Base-by-base conservation (phyloP, 2,888 invertebrate genomes). In the Beris chalybata region DNA sequence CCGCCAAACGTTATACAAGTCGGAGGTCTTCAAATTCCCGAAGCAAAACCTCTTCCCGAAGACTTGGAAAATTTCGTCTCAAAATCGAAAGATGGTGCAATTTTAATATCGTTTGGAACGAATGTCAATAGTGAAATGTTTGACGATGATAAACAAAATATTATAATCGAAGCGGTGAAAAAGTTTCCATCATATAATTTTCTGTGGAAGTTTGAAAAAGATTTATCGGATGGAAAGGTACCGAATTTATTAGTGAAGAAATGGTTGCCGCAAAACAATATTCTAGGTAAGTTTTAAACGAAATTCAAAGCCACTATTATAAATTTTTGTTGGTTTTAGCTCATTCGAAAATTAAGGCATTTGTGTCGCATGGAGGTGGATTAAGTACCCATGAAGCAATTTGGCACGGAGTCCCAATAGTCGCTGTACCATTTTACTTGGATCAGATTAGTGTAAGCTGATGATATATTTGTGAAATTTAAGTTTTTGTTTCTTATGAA, bases 261-360 rank as follows among this genome's bases (percentile, higher is more conserved):
- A 32, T 85, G 84, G 84, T 69, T 83, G 43, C 83, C 85, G 0
- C 85, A 85, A 69, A 80, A 78, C 63, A 84, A 84, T 71, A 74
- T 85, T 57, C 71, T 85, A 15, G 79, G 84, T 83, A 71, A 77
- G 22, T 22, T 22, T 22, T 22, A 22, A 22, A 22, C 3, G 22
- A 22, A 22, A 22, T 22, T 22, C 3, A 22, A 22, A 22, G 22
- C 22, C 3, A 22, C 22, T 22, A 3, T 22, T 22, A 22, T 22
- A 2, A 22, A 22, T 1, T 22, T 3, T 15, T 52, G n/a, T n/a
- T 7, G 4, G 44, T 32, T 70, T 30, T 57, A 75, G 78, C 74
- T 38, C 70, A 74, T 58, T 64, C 74, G 0, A 73, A 73, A 45
- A 44, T 76, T 0, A 77, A 73, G 56, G 75, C 71, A 0, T 76